Evolutionary conservation across 2,113 vertebrate species (phyloP).

Genomic region (Serinus canaria): DNA sequence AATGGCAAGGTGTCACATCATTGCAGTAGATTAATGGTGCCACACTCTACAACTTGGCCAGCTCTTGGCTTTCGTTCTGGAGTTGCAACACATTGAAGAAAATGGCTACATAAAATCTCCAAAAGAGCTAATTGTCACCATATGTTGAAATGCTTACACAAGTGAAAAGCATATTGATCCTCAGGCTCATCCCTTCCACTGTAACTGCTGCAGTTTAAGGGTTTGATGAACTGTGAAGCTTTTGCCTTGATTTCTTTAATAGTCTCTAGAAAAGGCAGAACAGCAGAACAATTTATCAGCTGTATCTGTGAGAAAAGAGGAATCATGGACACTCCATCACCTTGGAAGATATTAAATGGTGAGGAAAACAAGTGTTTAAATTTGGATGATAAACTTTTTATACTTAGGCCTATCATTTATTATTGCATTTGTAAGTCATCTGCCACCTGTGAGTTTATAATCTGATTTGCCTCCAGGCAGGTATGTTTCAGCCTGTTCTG

Average conservation of each 20-base stretch:
- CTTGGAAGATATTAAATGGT: neutral
- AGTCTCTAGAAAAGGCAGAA: neutral
- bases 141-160: neutral
- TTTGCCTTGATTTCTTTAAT: conserved; percentile 23
- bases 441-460: neutral
- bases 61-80: neutral
- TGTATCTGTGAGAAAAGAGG: neutral
- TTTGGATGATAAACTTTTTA: neutral
- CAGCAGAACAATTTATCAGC: neutral
- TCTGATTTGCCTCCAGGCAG: neutral
- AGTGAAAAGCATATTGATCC: neutral
- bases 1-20: neutral
- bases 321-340: neutral
- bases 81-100: neutral
- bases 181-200: neutral
- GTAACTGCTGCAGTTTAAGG: neutral
- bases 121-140: neutral
- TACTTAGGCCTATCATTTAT: neutral
- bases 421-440: neutral
- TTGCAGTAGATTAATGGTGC: neutral
- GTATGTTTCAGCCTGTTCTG: neutral
- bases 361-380: neutral
- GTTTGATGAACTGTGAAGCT: neutral
- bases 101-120: neutral
- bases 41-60: neutral